phyloP scores from a whole-genome alignment of 2,888 invertebrate genomes.

The Imbricaverruca yamaguchii region DNA sequence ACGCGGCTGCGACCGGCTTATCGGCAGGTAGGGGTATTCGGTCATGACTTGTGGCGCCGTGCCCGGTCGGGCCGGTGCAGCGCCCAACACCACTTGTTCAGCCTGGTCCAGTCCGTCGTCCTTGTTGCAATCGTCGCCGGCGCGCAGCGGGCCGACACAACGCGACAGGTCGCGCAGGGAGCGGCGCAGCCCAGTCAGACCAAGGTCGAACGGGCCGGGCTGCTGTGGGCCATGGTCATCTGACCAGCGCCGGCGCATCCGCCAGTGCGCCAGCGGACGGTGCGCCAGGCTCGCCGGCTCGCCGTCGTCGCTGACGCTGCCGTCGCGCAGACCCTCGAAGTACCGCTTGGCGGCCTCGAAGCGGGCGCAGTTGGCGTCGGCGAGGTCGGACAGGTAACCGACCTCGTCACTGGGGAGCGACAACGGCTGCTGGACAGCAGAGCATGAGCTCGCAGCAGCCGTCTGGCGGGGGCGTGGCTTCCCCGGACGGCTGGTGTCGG shows the following conservation, averaged over 20 bases:
- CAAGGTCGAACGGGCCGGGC: not conserved
- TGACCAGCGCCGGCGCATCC: not conserved
- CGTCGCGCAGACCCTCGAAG: conserved; percentile 6
- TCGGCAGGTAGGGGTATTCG: not conserved
- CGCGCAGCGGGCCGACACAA: not conserved
- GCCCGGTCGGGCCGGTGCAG: not conserved
- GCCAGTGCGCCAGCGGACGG: not conserved
- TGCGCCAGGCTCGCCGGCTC: not conserved
- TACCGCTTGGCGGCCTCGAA: conserved; percentile 1
- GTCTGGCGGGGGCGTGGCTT: not conserved
- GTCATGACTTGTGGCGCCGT: not conserved
- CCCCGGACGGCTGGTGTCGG: not conserved
- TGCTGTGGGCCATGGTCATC: not conserved
- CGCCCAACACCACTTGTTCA: not conserved
- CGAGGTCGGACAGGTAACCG: not conserved
- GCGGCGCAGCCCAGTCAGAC: conserved; percentile 5
- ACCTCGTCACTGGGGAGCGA: not conserved
- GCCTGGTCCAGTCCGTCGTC: not conserved
- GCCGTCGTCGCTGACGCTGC: not conserved
- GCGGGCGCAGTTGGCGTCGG: not conserved
- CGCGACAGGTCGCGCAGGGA: not conserved
- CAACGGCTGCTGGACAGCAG: not conserved
- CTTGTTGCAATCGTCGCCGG: not conserved
- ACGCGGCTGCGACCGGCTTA: not conserved
- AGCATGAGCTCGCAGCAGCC: not conserved